These are phyloP conservation scores for Pentamera pediparva DNA, from an alignment of 53 echinoderm and acorn worm species.

Conservation along the genomic window DNA sequence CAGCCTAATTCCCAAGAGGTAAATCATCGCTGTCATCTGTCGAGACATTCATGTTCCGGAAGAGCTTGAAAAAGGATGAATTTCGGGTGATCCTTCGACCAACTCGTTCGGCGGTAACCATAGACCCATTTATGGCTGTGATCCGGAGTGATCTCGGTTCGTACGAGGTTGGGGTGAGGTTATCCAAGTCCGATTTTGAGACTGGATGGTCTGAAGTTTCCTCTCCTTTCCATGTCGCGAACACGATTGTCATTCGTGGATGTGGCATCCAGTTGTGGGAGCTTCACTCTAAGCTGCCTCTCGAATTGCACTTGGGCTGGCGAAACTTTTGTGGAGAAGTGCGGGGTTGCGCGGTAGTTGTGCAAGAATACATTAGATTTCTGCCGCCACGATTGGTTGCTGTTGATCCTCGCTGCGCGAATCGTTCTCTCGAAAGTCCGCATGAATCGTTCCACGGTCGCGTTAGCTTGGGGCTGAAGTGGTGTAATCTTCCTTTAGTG, in stretches of 20 bases:
- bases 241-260: background rate
- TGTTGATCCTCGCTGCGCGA: constrained; percentile 7
- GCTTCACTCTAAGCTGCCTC: background rate
- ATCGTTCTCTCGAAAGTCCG: constrained; percentile 14
- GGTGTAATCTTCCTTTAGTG: constrained; percentile 6
- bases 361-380: background rate
- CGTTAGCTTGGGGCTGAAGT: constrained; percentile 33
- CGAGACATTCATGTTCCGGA: background rate
- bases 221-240: background rate
- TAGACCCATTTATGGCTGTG: background rate
- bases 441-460: constrained; percentile 18
- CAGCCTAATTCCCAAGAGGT: no score
- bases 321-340: background rate
- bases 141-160: background rate
- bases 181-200: background rate
- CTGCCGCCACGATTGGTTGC: background rate
- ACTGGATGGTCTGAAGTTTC: background rate
- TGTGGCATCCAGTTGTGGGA: background rate
- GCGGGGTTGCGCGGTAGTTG: constrained; percentile 37
- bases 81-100: constrained; percentile 1
- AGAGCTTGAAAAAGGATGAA: background rate
- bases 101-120: background rate
- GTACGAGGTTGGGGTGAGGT: background rate
- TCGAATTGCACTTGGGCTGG: background rate
- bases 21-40: background rate